phyloP scores from a whole-genome alignment of 1,140 invertebrate species.

The Meloidogyne hapla region DNA sequence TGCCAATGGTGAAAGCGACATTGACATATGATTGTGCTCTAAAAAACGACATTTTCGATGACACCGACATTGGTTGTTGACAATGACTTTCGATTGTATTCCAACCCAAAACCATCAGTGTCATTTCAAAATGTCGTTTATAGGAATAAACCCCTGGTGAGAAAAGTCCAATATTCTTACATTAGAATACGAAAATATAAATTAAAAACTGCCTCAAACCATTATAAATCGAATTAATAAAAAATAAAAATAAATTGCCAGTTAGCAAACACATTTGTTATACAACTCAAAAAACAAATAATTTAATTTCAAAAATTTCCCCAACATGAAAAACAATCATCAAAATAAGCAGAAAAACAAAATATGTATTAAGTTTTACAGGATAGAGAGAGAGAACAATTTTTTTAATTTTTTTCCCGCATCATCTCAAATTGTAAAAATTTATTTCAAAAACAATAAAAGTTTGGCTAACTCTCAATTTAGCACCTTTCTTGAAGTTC shows the following conservation, averaged over 20 bases:
- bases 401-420: neutral
- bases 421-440: neutral
- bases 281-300: neutral
- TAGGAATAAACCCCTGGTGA: too few relatives aligned
- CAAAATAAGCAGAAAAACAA: neutral
- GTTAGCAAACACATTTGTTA: neutral
- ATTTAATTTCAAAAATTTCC: neutral
- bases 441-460: slow-evolving; percentile 7
- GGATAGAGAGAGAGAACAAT: neutral
- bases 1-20: too few relatives aligned
- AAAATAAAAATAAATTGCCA: neutral
- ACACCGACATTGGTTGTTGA: too few relatives aligned
- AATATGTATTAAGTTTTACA: neutral
- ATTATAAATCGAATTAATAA: too few relatives aligned
- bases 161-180: too few relatives aligned
- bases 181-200: too few relatives aligned
- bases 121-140: too few relatives aligned
- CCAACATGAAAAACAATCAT: neutral
- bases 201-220: too few relatives aligned
- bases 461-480: slow-evolving; percentile 5
- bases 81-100: too few relatives aligned
- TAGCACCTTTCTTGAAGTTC: neutral
- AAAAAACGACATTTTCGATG: too few relatives aligned
- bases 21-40: too few relatives aligned
- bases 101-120: too few relatives aligned